Conservation (phyloP, 2,113 vertebrate genomes). For the Tinamus guttatus region DNA sequence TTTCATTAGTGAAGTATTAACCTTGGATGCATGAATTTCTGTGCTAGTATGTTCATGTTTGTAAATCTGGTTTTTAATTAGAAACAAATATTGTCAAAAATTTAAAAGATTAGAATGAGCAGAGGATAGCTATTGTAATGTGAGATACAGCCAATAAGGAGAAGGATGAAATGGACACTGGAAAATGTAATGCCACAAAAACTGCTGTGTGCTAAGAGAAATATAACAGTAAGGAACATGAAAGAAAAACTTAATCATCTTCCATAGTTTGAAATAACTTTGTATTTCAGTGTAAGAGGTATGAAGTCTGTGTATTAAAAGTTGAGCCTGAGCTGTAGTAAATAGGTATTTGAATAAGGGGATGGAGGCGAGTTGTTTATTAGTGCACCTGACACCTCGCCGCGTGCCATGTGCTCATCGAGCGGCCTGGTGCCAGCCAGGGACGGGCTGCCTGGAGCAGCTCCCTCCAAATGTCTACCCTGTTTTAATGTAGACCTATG, state of each 20-base stretch:
- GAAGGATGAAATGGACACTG: background rate
- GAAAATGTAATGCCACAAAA: background rate
- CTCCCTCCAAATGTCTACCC: background rate
- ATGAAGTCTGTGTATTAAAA: background rate
- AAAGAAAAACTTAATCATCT: background rate
- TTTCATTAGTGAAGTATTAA: background rate
- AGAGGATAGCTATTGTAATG: background rate
- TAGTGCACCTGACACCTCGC: background rate
- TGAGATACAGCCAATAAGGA: background rate
- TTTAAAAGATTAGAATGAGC: background rate
- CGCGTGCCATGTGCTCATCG: background rate
- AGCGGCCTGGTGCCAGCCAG: rapidly evolving
- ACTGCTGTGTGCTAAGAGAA: background rate
- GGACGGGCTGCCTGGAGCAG: background rate
- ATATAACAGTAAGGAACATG: background rate
- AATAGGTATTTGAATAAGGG: background rate
- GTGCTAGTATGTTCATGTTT: background rate
- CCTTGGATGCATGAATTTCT: background rate
- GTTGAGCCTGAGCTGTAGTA: background rate
- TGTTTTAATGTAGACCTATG: rapidly evolving
- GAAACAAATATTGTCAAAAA: background rate
- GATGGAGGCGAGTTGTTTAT: background rate
- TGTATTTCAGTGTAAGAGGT: too few relatives aligned
- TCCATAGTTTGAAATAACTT: background rate
- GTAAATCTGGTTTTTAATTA: background rate